Conservation (phyloP, 2,113 vertebrate species). For the Prietella phreatophila region DNA sequence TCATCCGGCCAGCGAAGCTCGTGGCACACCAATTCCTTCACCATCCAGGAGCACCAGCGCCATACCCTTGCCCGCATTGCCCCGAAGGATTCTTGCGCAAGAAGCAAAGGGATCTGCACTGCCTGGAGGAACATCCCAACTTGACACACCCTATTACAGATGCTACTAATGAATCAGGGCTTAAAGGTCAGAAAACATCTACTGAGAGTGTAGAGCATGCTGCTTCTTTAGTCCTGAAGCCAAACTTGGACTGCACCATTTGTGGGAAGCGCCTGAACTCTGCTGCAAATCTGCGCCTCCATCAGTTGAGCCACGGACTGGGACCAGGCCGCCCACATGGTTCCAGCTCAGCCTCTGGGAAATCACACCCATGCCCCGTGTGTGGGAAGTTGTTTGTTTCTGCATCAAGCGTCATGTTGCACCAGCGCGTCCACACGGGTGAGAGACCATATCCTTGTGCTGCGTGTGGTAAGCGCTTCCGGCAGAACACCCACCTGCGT, state of each 20-base stretch:
- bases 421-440: slow-evolving; percentile 81
- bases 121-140: slow-evolving; percentile 62
- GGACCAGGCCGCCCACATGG: slow-evolving; percentile 57
- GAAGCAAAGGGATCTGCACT: slow-evolving; percentile 71
- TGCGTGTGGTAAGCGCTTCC: slow-evolving; percentile 86
- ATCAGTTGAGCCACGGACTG: slow-evolving; percentile 66
- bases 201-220: not conserved
- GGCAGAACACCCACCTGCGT: slow-evolving; percentile 85
- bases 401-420: slow-evolving; percentile 82
- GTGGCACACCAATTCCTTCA: slow-evolving; percentile 70
- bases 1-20: slow-evolving; percentile 76
- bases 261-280: slow-evolving; percentile 79
- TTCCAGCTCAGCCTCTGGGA: slow-evolving; percentile 53
- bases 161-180: not conserved
- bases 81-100: slow-evolving; percentile 71
- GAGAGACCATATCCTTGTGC: slow-evolving; percentile 76
- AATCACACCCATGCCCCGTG: slow-evolving; percentile 77
- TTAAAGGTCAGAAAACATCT: not conserved
- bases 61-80: slow-evolving; percentile 76
- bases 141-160: slow-evolving; percentile 31
- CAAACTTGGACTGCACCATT: slow-evolving; percentile 66
- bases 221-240: not conserved
- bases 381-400: slow-evolving; percentile 85
- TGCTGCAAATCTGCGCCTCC: slow-evolving; percentile 71
- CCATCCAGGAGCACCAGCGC: slow-evolving; percentile 71